phyloP scores from a whole-genome alignment of 2,888 invertebrate species.

The Parnassius glacialis region DNA sequence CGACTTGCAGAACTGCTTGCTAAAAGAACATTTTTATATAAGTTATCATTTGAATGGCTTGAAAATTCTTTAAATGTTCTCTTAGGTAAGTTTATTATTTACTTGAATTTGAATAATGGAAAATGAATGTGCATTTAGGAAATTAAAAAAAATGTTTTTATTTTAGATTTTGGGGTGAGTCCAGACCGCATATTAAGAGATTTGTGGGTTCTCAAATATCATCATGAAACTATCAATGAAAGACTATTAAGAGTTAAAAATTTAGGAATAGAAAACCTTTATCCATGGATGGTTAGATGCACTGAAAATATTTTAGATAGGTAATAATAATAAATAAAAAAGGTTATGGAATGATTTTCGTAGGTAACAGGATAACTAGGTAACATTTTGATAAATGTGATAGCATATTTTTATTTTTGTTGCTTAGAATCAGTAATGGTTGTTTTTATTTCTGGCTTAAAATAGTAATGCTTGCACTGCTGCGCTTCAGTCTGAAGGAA shows the following conservation, averaged over 20 bases:
- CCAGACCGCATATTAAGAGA: conserved; percentile 80
- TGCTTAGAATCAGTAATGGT: too few species aligned
- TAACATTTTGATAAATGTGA: too few species aligned
- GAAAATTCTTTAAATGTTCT: conserved; percentile 74
- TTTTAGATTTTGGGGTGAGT: conserved; percentile 73
- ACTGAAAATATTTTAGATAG: conserved; percentile 78
- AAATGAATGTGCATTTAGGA: too few species aligned
- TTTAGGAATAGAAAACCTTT: conserved; percentile 72
- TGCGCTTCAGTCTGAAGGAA: too few species aligned
- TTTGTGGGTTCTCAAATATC: conserved; percentile 83
- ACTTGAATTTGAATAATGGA: neutral
- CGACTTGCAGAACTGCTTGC: conserved; percentile 68
- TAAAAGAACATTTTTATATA: conserved; percentile 78
- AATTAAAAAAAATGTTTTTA: conserved; percentile 3
- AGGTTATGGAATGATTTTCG: too few species aligned
- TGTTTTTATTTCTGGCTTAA: too few species aligned
- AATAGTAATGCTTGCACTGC: too few species aligned
- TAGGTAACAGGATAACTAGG: too few species aligned
- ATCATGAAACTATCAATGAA: conserved; percentile 71
- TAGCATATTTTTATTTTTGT: too few species aligned
- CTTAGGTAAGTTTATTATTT: conserved; percentile 52
- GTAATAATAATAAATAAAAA: conserved; percentile 46
- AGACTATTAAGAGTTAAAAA: conserved; percentile 73
- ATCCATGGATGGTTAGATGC: conserved; percentile 86
- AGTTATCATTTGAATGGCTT: conserved; percentile 78